These are phyloP conservation scores for Leptinotarsa tumamoca DNA, from an alignment of 2,888 invertebrate genomes.

Conservation along the genomic window DNA sequence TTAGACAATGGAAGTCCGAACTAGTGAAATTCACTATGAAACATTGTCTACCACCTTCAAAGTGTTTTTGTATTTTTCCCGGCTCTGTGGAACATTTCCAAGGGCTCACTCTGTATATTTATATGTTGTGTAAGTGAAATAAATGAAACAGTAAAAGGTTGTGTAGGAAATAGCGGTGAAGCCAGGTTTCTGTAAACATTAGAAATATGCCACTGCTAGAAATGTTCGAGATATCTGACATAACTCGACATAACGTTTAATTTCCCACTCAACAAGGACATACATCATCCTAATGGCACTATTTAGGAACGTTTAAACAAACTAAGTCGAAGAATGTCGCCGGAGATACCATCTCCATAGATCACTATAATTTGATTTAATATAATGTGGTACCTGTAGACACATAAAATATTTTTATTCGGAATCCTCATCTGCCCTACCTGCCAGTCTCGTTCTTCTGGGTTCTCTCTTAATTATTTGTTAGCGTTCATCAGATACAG, in stretches of 20 bases:
- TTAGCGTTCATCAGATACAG: conserved; percentile 48
- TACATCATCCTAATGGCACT: conserved; percentile 32
- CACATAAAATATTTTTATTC: conserved; percentile 49
- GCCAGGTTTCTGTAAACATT: background rate
- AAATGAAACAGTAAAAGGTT: background rate
- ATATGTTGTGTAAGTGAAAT: too few relatives aligned
- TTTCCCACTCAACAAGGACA: conserved; percentile 16
- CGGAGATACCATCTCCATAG: conserved; percentile 43
- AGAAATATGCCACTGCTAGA: background rate
- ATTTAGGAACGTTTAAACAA: conserved; percentile 41
- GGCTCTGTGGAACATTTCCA: too few relatives aligned
- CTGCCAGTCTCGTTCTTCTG: conserved; percentile 39
- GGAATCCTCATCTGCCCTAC: conserved; percentile 45
- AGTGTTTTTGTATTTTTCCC: too few relatives aligned
- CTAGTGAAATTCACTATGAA: too few relatives aligned
- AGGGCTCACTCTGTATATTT: too few relatives aligned
- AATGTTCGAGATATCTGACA: background rate
- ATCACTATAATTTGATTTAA: conserved; percentile 49
- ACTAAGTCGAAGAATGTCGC: conserved; percentile 36
- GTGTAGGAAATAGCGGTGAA: background rate
- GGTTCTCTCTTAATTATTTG: conserved; percentile 52
- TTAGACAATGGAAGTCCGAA: too few relatives aligned
- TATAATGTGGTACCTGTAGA: conserved; percentile 47
- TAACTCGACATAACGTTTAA: background rate
- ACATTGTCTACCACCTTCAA: too few relatives aligned